phyloP scores from a whole-genome alignment of 2,888 invertebrate genomes.

The Volucella inanis region DNA sequence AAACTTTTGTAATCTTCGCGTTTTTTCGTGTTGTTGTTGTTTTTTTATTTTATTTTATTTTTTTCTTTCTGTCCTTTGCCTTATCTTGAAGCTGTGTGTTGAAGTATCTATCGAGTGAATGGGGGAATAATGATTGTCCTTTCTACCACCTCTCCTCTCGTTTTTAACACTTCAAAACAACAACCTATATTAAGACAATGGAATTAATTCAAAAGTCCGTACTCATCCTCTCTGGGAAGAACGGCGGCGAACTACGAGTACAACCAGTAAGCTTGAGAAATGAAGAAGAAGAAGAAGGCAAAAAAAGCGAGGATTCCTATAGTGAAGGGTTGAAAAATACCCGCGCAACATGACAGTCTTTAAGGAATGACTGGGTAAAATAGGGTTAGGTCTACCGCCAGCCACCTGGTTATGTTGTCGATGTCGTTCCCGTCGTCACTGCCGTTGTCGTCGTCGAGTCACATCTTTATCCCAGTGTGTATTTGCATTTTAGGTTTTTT shows the following conservation, averaged over 20 bases:
- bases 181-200: conserved; percentile 74
- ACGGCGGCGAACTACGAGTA: not conserved
- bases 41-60: conserved; percentile 35
- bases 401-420: conserved; percentile 72
- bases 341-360: conserved; percentile 66
- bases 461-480: conserved; percentile 72
- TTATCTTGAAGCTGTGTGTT: conserved; percentile 11
- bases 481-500: conserved; percentile 72
- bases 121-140: conserved; percentile 33
- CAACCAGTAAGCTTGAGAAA: conserved; percentile 1
- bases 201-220: conserved; percentile 73
- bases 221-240: conserved; percentile 57
- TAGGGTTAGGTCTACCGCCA: conserved; percentile 69
- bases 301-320: conserved; percentile 44
- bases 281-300: conserved; percentile 16
- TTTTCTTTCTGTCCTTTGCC: not conserved
- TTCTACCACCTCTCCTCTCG: conserved; percentile 29
- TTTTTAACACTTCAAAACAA: conserved; percentile 70
- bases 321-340: conserved; percentile 68
- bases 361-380: conserved; percentile 57
- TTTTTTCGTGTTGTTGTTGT: conserved; percentile 17
- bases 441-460: conserved; percentile 67
- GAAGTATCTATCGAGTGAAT: conserved; percentile 6
- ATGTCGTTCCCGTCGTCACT: conserved; percentile 49
- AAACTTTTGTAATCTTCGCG: conserved; percentile 71